Evolutionary conservation across 2,797 vertebrate species (phyloP).

Genomic region (Notolabrus celidotus): DNA sequence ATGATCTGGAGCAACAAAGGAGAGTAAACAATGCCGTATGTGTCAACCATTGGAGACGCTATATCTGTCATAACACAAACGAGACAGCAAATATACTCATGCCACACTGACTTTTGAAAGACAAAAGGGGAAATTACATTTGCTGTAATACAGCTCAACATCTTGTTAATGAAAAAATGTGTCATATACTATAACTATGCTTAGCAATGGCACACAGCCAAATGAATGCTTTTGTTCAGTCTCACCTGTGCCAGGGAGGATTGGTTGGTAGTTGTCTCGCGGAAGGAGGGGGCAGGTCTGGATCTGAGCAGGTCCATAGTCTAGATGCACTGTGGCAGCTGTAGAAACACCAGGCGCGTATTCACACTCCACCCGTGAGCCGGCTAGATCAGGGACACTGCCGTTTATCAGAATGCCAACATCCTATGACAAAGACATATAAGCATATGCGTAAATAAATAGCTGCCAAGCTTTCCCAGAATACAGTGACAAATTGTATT

Average conservation of each 20-base stretch:
- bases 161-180: constrained; percentile 2
- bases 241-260: constrained; percentile 88
- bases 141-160: constrained; percentile 27
- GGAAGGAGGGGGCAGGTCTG: constrained; percentile 92
- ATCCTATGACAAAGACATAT: constrained; percentile 76
- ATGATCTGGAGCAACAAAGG: constrained; percentile 88
- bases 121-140: constrained; percentile 64
- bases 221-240: constrained; percentile 17
- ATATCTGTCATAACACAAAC: constrained; percentile 57
- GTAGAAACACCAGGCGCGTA: constrained; percentile 88
- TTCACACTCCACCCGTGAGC: constrained; percentile 91
- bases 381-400: constrained; percentile 91
- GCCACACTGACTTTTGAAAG: constrained; percentile 39
- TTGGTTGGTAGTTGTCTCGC: constrained; percentile 83
- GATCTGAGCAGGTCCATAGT: constrained; percentile 87
- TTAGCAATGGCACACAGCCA: constrained; percentile 23
- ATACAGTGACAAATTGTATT: constrained; percentile 34
- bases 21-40: constrained; percentile 36
- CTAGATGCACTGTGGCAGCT: constrained; percentile 87
- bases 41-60: constrained; percentile 45
- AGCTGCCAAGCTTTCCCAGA: constrained; percentile 9
- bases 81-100: constrained; percentile 25
- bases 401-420: constrained; percentile 95
- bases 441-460: constrained; percentile 33
- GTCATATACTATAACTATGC: constrained; percentile 28